Evolutionary conservation across 2,113 vertebrate genomes (phyloP).

Genomic region (Merops nubicus): DNA sequence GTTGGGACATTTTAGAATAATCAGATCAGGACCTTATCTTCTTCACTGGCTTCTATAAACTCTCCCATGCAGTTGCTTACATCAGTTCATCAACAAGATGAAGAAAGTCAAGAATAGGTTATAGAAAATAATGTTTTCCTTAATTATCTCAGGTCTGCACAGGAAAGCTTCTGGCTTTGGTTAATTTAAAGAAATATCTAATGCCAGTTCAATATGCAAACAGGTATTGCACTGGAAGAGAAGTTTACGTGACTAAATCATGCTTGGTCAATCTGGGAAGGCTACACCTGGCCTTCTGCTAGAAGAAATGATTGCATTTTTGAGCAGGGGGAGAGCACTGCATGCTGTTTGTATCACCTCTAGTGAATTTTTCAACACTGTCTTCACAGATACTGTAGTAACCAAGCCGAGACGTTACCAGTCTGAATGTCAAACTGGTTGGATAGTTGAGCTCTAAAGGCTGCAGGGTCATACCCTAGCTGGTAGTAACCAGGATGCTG

Average conservation of each 20-base stretch:
- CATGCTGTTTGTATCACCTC: not conserved
- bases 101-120: not conserved
- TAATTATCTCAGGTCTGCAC: not conserved
- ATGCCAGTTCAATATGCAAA: not conserved
- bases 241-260: not conserved
- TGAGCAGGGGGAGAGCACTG: not conserved
- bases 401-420: not conserved
- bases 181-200: not conserved
- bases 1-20: not conserved
- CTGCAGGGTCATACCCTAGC: not conserved
- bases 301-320: not conserved
- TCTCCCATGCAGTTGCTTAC: not conserved
- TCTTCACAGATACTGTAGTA: not conserved
- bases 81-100: not conserved
- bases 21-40: not conserved
- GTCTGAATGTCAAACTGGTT: not conserved
- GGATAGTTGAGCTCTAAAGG: not conserved
- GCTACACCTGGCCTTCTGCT: no score
- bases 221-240: not conserved
- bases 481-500: not conserved
- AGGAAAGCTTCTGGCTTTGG: not conserved
- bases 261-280: not conserved
- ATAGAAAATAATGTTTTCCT: not conserved
- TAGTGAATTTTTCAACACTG: not conserved
- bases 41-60: not conserved